Conservation (phyloP, 1,140 invertebrate genomes). For the Drosophila jambulina region DNA sequence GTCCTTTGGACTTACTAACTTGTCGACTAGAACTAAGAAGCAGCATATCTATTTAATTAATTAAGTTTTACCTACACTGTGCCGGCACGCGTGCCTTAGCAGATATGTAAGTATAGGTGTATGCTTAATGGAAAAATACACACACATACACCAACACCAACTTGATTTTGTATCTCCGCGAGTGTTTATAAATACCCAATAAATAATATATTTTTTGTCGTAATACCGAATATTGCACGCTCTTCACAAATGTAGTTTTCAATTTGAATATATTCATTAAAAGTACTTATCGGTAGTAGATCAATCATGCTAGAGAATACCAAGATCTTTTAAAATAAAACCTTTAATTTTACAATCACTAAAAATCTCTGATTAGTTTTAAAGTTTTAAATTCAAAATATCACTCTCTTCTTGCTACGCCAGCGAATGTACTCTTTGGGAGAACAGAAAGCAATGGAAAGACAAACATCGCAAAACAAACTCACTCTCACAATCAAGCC, state of each 20-base stretch:
- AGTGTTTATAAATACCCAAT: conserved; percentile 35
- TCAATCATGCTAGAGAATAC: too few species aligned
- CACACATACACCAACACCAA: conserved; percentile 6
- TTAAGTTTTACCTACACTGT: background rate
- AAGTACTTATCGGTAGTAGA: too few species aligned
- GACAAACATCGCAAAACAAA: conserved; percentile 35
- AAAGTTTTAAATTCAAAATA: background rate
- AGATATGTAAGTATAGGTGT: background rate
- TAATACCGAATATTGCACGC: background rate
- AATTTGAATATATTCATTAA: background rate
- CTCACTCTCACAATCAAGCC: conserved; percentile 17
- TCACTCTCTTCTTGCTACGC: background rate
- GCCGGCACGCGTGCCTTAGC: conserved; percentile 10
- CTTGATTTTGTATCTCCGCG: background rate
- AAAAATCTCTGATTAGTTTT: too few species aligned
- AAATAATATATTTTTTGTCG: background rate
- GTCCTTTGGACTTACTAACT: background rate
- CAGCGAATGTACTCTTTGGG: background rate
- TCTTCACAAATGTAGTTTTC: background rate
- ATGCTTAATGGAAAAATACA: conserved; percentile 24
- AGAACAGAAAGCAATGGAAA: conserved; percentile 2
- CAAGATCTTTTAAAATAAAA: too few species aligned
- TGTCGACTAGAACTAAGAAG: background rate
- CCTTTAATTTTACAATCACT: too few species aligned
- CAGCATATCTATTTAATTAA: background rate